A percentile compares a stretch with the other conserved stretches of the same genome.
phyloP scores from a whole-genome alignment of 2,888 invertebrate genomes.

The Morpho achilles region DNA sequence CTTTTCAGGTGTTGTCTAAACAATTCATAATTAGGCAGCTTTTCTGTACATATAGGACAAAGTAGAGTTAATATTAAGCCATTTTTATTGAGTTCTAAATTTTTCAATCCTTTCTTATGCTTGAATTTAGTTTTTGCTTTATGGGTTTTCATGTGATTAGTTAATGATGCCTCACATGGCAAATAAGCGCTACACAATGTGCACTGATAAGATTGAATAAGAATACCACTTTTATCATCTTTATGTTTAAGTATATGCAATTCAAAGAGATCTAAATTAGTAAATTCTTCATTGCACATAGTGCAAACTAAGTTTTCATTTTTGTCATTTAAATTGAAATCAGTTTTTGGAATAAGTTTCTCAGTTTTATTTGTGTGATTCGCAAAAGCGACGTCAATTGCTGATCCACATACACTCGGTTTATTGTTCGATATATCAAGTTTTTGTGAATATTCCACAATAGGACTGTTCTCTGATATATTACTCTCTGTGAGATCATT shows the following conservation, averaged over 20 bases:
- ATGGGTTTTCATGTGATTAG: slow-evolving; percentile 15
- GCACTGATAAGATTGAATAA: slow-evolving; percentile 7
- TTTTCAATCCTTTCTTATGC: slow-evolving; percentile 9
- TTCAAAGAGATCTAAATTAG: not conserved
- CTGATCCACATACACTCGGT: slow-evolving; percentile 12
- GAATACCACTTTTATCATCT: not conserved
- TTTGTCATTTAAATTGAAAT: not conserved
- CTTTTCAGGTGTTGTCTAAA: slow-evolving; percentile 14
- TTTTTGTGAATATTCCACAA: not conserved
- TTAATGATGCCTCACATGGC: slow-evolving; percentile 3
- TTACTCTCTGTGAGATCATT: slow-evolving; percentile 10
- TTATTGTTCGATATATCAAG: not conserved
- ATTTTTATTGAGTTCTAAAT: slow-evolving; percentile 16
- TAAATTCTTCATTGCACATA: slow-evolving; percentile 4
- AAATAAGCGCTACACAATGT: slow-evolving; percentile 14
- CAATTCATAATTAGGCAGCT: slow-evolving; percentile 4
- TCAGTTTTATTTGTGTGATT: not conserved
- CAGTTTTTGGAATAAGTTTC: not conserved
- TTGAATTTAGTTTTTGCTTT: slow-evolving; percentile 11
- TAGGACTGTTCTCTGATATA: slow-evolving; percentile 1
- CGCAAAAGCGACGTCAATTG: not conserved
- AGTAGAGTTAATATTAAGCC: slow-evolving; percentile 19
- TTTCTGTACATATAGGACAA: slow-evolving; percentile 17
- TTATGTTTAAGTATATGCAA: not conserved
- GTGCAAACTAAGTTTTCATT: not conserved